These are phyloP conservation scores for Semotilus atromaculatus DNA, from an alignment of 2,797 vertebrate genomes.

Conservation along the genomic window DNA sequence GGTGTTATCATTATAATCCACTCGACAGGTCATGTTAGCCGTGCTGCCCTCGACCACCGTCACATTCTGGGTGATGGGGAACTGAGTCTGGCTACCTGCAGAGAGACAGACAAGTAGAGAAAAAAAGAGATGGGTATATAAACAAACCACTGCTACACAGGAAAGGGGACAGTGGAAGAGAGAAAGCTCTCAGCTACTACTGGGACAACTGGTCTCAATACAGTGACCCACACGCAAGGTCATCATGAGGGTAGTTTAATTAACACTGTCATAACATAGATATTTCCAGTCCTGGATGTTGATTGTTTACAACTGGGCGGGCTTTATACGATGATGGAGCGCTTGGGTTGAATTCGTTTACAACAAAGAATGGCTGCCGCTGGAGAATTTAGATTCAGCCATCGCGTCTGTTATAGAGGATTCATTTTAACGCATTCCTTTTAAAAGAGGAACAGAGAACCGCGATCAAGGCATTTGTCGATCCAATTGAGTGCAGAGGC, in stretches of 20 bases:
- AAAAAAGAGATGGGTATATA: conserved; percentile 32
- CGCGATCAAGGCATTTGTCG: too few relatives aligned
- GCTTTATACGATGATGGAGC: too few relatives aligned
- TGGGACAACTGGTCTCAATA: neutral
- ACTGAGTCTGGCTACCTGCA: conserved; percentile 81
- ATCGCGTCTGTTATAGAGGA: too few relatives aligned
- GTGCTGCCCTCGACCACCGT: conserved; percentile 95
- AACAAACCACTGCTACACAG: conserved; percentile 23
- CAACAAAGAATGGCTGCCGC: too few relatives aligned
- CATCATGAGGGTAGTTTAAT: neutral
- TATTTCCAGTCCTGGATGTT: too few relatives aligned
- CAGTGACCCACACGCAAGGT: neutral
- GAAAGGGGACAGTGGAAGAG: neutral
- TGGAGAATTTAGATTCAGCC: too few relatives aligned
- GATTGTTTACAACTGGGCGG: too few relatives aligned
- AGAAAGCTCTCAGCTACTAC: neutral
- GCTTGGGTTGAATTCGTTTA: too few relatives aligned
- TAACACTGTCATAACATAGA: neutral
- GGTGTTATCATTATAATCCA: conserved; percentile 99
- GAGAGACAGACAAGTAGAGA: conserved; percentile 37
- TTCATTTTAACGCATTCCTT: too few relatives aligned
- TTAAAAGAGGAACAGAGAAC: too few relatives aligned
- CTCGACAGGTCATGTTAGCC: conserved; percentile 96
- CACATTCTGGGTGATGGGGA: conserved; percentile 95
- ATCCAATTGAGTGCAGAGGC: too few relatives aligned